Percentiles rank a stretch among this genome's conserved stretches.
Conservation (phyloP, 1,140 invertebrate species). For the Oryctes rhinoceros region DNA sequence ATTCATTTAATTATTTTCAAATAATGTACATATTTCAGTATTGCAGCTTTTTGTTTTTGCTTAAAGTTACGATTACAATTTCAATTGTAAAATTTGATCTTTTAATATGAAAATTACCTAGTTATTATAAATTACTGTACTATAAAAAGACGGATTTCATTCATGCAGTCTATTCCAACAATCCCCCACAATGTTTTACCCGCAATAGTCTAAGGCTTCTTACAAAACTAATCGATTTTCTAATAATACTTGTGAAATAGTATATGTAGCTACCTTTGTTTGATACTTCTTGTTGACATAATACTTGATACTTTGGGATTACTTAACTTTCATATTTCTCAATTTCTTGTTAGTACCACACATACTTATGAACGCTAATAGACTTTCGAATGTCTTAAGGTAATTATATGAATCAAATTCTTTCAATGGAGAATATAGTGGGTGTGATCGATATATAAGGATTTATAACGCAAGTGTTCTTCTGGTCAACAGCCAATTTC, state of each 20-base stretch:
- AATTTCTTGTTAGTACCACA: no score
- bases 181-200: not conserved
- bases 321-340: no score
- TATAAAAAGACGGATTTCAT: not conserved
- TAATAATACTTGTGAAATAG: not conserved
- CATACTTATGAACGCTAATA: not conserved
- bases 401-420: not conserved
- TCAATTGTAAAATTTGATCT: no score
- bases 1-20: no score
- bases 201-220: not conserved
- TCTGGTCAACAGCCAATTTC: not conserved
- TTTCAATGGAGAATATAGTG: not conserved
- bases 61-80: no score
- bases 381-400: not conserved
- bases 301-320: no score
- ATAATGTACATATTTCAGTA: no score
- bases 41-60: no score
- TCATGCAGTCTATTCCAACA: not conserved
- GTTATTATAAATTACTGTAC: no score
- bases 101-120: no score
- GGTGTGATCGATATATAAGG: not conserved
- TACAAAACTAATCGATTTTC: not conserved
- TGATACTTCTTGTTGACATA: not conserved
- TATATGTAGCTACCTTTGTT: not conserved
- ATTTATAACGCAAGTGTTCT: not conserved